A percentile compares a stretch with the other conserved stretches of the same genome.
phyloP scores from a whole-genome alignment of 2,113 vertebrate genomes.

The Cettia cetti region DNA sequence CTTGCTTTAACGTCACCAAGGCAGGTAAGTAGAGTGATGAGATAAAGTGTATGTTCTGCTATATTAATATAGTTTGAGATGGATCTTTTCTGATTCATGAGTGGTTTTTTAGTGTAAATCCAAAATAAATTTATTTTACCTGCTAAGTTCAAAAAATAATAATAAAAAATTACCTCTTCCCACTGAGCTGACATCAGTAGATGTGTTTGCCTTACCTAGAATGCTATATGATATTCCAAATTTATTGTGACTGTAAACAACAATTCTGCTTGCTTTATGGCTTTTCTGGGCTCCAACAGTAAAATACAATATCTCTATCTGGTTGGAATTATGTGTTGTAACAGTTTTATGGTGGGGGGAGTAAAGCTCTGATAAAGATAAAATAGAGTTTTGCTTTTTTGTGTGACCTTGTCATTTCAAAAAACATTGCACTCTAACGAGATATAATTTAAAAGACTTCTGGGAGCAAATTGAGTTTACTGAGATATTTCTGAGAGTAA shows the following conservation, averaged over 20 bases:
- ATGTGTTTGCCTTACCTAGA: neutral
- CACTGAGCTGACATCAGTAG: neutral
- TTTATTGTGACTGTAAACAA: slow-evolving; percentile 63
- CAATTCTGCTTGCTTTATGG: slow-evolving; percentile 57
- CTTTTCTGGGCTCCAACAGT: slow-evolving; percentile 9
- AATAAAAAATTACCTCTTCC: neutral
- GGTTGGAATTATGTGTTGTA: slow-evolving; percentile 46
- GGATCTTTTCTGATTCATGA: neutral
- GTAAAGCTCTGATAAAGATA: slow-evolving; percentile 66
- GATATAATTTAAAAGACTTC: slow-evolving; percentile 71
- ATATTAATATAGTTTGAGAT: neutral
- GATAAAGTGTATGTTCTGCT: neutral
- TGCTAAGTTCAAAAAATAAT: neutral
- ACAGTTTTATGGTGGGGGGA: slow-evolving; percentile 51
- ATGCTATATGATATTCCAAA: slow-evolving; percentile 5
- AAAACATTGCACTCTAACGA: slow-evolving; percentile 69
- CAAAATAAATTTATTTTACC: neutral
- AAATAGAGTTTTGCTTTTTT: slow-evolving; percentile 64
- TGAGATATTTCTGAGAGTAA: slow-evolving; percentile 72
- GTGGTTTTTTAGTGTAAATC: neutral
- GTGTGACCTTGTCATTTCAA: slow-evolving; percentile 71
- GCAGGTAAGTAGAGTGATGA: neutral
- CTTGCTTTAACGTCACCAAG: neutral
- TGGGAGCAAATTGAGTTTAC: slow-evolving; percentile 72
- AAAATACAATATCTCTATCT: slow-evolving; percentile 41